Evolutionary conservation across 2,113 vertebrate species (phyloP), one percentile per base, ranked within the genome.

Genomic region (Lagopus leucura): DNA sequence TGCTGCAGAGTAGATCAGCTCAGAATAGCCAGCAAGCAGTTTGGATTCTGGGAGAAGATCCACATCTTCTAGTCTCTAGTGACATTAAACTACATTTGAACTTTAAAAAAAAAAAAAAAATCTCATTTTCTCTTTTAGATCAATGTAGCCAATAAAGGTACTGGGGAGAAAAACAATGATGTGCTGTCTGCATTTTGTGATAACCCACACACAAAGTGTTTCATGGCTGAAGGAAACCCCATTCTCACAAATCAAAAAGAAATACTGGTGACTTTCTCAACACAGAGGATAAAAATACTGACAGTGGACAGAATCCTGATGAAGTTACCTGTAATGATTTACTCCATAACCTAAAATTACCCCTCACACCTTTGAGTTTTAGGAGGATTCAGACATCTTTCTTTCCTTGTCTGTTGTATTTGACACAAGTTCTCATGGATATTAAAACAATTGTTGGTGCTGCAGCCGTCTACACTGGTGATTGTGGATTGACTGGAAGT

Each of bases 71-170:
- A 21, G 47, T 78, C 87, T 80, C 22, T 0, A 42, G 77, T 76
- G 89, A 92, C 86, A 77, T 92, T 94, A 95, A 97, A 94, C 92
- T 83, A 54, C 74, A 50, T 75, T 80, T 95, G 94, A 96, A 97
- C 97, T 94, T 89, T 82, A 38, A 6, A 43, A 96, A 43, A 38
- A 38, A 36, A n/a, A 43, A 43, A 40, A 40, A 12, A 97, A 97
- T 92, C 66, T 85, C 40, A 96, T 97, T 97, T 93, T 92, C 79
- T 88, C 76, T 45, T 60, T 87, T 72, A 87, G 94, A 84, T 97
- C 96, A 86, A 91, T 97, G 74, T 3, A 73, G 80, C 55, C 92
- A 92, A 78, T 55, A n/a, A 8, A 91, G 71, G 91, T 36, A 69
- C 96, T 80, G n/a, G 24, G 64, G 55, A 74, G 28, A 75, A 47